Base-by-base conservation (phyloP, 2,113 vertebrate species). In the Erythrocercus mccallii region DNA sequence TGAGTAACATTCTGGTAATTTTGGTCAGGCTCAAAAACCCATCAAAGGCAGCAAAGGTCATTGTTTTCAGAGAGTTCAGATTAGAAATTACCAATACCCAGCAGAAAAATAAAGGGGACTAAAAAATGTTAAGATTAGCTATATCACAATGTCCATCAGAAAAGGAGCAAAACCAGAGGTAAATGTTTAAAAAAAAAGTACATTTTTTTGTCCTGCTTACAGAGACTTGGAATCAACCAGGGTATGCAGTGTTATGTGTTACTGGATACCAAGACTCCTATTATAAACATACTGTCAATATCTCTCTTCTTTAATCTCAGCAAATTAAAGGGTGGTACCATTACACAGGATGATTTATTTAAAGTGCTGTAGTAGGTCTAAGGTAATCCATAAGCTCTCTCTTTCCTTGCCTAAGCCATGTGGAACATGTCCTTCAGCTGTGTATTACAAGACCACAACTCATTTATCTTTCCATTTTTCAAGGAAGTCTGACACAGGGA, bases 291-390 rank as follows among this genome's bases (percentile, higher is more conserved):
- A 70, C 54, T 94, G 97, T 96, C 93, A 96, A 89, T 91, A 19
- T 96, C 89, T 95, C 93, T 94, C 94, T 97, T 92, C 96, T 97
- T 93, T 90, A 95, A 96, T 97, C 95, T 96, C 93, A 94, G 81
- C 86, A 94, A 96, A 93, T 60, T 97, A 87, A 97, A 96, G 97
- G 86, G 92, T 96, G 91, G 95, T 94, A 96, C 90, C 88, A 98
- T 97, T 97, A 96, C 9, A 40, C 22, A 44, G 79, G 80, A 77
- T 90, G 93, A 97, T 98, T 97, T 97, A 92, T 96, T 93, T 96
- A 60, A 97, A 97, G 68, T 91, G 80, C 95, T 96, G 82, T 86
- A 96, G 93, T 40, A 96, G 84, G 85, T 38, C 65, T 64, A 86
- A 86, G 42, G 51, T 97, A 93, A 96, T 96, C 92, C 79, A 92